Evolutionary conservation across 1,140 invertebrate genomes (phyloP).

Genomic region (Eubasilissa regina): DNA sequence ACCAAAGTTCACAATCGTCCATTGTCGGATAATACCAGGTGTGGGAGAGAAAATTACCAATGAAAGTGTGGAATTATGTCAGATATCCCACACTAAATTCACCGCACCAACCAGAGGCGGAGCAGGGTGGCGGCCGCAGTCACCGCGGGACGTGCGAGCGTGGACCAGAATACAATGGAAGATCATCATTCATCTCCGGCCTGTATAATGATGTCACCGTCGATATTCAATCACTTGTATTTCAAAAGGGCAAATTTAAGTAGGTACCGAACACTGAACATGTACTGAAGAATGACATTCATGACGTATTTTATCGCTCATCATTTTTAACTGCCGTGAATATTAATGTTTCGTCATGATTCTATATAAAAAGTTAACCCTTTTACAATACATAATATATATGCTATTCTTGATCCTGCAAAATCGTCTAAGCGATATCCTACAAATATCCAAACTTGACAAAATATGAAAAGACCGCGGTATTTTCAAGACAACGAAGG

Average conservation of each 20-base stretch:
- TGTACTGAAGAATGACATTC: background rate
- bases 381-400: too few relatives aligned
- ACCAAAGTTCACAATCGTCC: background rate
- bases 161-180: constrained; percentile 8
- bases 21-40: constrained; percentile 6
- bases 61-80: constrained; percentile 6
- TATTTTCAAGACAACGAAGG: too few relatives aligned
- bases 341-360: background rate
- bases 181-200: constrained; percentile 1
- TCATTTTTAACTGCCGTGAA: background rate
- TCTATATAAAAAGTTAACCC: too few relatives aligned
- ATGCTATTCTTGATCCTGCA: too few relatives aligned
- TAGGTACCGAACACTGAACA: background rate
- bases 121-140: background rate
- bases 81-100: constrained; percentile 5
- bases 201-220: constrained; percentile 11
- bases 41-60: constrained; percentile 4
- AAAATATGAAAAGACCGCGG: too few relatives aligned
- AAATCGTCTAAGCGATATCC: too few relatives aligned
- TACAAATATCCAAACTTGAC: too few relatives aligned
- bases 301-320: background rate
- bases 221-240: background rate
- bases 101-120: constrained; percentile 1
- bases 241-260: constrained; percentile 19
- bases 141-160: background rate